Evolutionary conservation across 2,797 vertebrate species (phyloP).

Genomic region (Trachurus trachurus): DNA sequence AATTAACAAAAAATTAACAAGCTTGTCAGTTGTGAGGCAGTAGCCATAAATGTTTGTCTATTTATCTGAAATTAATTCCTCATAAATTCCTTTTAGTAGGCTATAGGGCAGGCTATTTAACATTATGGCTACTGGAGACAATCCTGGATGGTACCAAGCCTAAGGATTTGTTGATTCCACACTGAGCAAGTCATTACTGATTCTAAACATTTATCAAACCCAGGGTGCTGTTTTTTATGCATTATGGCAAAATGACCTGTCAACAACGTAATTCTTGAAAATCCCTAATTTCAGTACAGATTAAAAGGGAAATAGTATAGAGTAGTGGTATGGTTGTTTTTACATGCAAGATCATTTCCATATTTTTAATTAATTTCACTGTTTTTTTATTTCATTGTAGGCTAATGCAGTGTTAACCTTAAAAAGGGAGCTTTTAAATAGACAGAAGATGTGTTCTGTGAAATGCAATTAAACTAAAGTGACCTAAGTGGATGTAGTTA

Average conservation of each 20-base stretch:
- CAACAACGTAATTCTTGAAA: no score
- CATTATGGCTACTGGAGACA: neutral
- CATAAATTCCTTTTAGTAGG: no score
- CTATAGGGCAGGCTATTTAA: no score
- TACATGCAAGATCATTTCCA: no score
- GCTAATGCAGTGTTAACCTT: neutral
- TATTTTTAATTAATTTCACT: no score
- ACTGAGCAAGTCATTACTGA: neutral
- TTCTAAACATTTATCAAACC: no score
- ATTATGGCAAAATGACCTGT: neutral
- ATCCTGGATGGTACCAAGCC: neutral
- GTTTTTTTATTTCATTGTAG: neutral
- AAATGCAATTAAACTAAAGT: neutral
- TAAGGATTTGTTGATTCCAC: neutral
- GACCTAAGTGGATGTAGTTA: no score
- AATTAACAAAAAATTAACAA: neutral
- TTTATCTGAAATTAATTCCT: neutral
- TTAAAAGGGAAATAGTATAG: neutral
- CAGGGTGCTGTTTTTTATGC: neutral
- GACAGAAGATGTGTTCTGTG: neutral
- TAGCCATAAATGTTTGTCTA: neutral
- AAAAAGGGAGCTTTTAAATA: neutral
- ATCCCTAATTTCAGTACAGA: neutral
- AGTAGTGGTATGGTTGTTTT: no score
- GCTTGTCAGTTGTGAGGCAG: neutral